Evolutionary conservation across 2,888 invertebrate genomes (phyloP).

Genomic region (Andrena camellia): DNA sequence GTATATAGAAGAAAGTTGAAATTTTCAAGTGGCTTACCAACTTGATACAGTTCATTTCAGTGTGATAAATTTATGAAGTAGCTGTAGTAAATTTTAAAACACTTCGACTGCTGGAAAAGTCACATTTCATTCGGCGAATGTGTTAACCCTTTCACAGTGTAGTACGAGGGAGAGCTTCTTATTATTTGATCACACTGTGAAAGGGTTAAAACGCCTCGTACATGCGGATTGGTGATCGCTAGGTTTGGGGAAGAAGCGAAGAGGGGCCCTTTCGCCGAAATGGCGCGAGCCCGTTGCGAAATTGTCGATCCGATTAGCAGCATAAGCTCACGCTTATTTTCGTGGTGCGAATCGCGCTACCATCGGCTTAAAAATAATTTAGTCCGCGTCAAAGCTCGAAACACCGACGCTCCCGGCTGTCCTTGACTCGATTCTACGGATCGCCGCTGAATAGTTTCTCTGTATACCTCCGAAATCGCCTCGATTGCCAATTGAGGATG

Average conservation of each 20-base stretch:
- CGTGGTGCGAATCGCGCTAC: conserved; percentile 35
- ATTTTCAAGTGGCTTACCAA: too few species aligned
- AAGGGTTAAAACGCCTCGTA: too few species aligned
- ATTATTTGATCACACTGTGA: too few species aligned
- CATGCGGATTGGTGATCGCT: too few species aligned
- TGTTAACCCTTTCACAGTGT: too few species aligned
- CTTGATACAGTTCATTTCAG: too few species aligned
- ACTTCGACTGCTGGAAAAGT: too few species aligned
- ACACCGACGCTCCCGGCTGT: conserved; percentile 30
- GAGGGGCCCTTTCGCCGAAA: conserved; percentile 5
- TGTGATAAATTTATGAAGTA: too few species aligned
- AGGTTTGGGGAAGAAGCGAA: neutral
- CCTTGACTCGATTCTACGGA: conserved; percentile 64
- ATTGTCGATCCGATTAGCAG: conserved; percentile 45
- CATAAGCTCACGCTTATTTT: conserved; percentile 61
- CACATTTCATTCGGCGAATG: too few species aligned
- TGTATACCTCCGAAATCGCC: conserved; percentile 35
- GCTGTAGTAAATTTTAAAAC: too few species aligned
- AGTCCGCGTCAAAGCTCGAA: conserved; percentile 32
- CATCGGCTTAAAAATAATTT: conserved; percentile 61
- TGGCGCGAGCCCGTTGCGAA: conserved; percentile 29
- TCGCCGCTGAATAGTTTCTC: conserved; percentile 26
- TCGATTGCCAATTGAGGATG: conserved; percentile 50
- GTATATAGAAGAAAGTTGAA: too few species aligned
- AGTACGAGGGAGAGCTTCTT: too few species aligned